phyloP scores from a whole-genome alignment of 2,797 vertebrate species.

The Sebastes hubbsi region DNA sequence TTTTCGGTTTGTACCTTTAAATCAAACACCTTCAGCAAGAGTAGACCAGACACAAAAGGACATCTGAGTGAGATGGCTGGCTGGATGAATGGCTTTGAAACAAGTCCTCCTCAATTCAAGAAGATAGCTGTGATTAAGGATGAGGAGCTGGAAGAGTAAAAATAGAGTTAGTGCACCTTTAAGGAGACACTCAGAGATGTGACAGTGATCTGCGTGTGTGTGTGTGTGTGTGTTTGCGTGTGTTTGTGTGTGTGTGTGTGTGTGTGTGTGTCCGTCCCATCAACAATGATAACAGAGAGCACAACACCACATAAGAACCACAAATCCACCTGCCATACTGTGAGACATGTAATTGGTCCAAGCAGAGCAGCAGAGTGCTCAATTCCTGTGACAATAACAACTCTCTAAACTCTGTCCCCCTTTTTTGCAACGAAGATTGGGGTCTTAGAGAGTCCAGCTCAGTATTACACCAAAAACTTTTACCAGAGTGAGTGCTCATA shows the following conservation, averaged over 20 bases:
- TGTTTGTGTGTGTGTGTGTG: too few relatives aligned
- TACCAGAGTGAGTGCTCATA: not conserved
- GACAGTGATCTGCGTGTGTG: not conserved
- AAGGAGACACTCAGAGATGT: not conserved
- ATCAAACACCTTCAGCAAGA: not conserved
- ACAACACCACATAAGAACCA: not conserved
- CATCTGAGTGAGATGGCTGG: not conserved
- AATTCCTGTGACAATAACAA: not conserved
- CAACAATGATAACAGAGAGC: not conserved
- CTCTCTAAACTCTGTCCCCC: not conserved
- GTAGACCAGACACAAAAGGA: not conserved
- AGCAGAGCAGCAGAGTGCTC: not conserved
- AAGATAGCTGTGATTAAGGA: not conserved
- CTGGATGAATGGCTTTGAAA: not conserved
- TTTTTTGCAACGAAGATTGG: not conserved
- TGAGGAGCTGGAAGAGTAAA: not conserved
- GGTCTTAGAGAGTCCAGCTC: not conserved
- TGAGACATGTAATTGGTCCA: slow-evolving; percentile 8
- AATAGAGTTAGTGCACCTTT: not conserved
- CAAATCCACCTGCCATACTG: not conserved
- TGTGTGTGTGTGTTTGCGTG: not conserved
- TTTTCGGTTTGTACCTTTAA: not conserved
- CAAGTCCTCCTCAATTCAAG: not conserved
- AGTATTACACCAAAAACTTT: not conserved
- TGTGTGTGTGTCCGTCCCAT: not conserved